A percentile compares a stretch with the other conserved stretches of the same genome.
Evolutionary conservation across 2,888 invertebrate species (phyloP).

Genomic region (Diogma glabrata): DNA sequence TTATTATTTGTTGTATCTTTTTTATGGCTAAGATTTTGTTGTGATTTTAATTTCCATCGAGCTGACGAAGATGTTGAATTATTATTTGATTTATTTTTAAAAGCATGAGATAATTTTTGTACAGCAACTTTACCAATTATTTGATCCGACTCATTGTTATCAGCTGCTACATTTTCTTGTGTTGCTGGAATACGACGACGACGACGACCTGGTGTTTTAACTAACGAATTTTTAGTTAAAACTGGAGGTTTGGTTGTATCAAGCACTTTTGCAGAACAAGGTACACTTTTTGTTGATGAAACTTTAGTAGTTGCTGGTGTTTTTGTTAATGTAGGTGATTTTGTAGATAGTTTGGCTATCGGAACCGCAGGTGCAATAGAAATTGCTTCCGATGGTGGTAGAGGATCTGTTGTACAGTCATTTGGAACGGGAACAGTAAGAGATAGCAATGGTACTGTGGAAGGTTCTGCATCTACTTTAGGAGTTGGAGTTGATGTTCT

Average conservation of each 20-base stretch:
- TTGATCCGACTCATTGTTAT: conserved; percentile 10
- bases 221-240: too few relatives aligned
- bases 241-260: too few relatives aligned
- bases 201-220: too few relatives aligned
- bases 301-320: conserved; percentile 10
- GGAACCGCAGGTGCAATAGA: too few relatives aligned
- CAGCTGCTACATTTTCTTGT: conserved; percentile 19
- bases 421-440: too few relatives aligned
- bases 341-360: too few relatives aligned
- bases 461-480: too few relatives aligned
- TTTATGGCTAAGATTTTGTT: conserved; percentile 6
- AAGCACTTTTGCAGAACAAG: neutral
- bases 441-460: too few relatives aligned
- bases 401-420: too few relatives aligned
- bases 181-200: conserved; percentile 17
- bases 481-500: conserved; percentile 7
- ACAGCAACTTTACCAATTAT: conserved; percentile 10
- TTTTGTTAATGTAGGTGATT: conserved; percentile 12
- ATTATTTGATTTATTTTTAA: conserved; percentile 10
- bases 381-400: too few relatives aligned
- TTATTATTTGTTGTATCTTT: conserved; percentile 7
- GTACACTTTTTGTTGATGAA: neutral
- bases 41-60: conserved; percentile 5
- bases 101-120: conserved; percentile 13
- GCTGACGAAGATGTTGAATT: conserved; percentile 14